These are phyloP conservation scores for Elmis aenea DNA, from an alignment of 2,888 invertebrate species.

Conservation along the genomic window DNA sequence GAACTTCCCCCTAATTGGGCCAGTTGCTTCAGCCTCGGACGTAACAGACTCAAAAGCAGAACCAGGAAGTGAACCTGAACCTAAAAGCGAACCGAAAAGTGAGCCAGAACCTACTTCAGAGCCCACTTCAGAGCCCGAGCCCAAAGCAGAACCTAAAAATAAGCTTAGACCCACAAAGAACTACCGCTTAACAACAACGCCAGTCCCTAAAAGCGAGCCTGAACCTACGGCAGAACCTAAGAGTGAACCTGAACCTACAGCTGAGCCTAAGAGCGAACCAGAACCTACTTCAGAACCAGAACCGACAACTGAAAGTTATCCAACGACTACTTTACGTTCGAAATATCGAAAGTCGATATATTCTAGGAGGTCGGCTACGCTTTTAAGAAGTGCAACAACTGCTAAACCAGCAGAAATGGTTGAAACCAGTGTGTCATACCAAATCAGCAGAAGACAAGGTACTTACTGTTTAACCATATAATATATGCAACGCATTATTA, in stretches of 20 bases:
- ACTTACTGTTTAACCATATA: conserved; percentile 11
- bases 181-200: no score
- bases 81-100: conserved; percentile 34
- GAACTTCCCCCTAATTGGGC: conserved; percentile 68
- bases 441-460: conserved; percentile 64
- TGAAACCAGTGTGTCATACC: conserved; percentile 74
- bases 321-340: conserved; percentile 28
- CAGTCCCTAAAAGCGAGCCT: conserved; percentile 40
- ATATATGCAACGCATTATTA: no score
- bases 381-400: conserved; percentile 25
- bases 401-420: conserved; percentile 53
- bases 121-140: conserved; percentile 45
- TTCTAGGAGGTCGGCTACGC: conserved; percentile 38
- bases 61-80: conserved; percentile 39
- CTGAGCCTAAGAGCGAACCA: conserved; percentile 39
- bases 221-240: conserved; percentile 37
- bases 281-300: conserved; percentile 23
- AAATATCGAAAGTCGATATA: conserved; percentile 39
- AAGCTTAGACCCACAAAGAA: conserved; percentile 42
- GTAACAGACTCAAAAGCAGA: conserved; percentile 42
- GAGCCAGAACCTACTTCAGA: conserved; percentile 40
- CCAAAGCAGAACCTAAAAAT: conserved; percentile 43
- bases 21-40: conserved; percentile 14
- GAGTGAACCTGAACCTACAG: conserved; percentile 37
- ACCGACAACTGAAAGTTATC: conserved; percentile 29